These are phyloP conservation scores for Bolborhynchus lineola DNA, from an alignment of 2,113 vertebrate genomes.

Conservation along the genomic window DNA sequence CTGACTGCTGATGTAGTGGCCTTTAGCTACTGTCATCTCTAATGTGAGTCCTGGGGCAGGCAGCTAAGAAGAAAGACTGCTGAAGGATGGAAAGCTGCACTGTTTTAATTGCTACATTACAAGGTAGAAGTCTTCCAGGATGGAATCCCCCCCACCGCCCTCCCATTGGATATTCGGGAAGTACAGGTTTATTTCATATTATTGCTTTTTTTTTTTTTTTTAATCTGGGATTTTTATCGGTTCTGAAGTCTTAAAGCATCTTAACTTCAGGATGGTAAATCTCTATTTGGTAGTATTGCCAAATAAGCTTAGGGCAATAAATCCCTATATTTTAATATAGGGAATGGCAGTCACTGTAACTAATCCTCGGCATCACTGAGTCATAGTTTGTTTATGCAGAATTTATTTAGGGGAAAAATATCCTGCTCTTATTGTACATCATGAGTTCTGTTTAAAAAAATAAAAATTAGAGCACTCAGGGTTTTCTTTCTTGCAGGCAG, in stretches of 20 bases:
- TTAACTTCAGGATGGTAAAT: slow-evolving; percentile 28
- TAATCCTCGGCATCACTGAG: neutral
- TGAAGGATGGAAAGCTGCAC: neutral
- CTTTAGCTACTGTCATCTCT: neutral
- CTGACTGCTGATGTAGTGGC: neutral
- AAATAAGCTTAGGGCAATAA: slow-evolving; percentile 40
- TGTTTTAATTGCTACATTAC: neutral
- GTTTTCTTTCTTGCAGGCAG: neutral
- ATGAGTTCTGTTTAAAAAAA: neutral
- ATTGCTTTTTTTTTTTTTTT: neutral
- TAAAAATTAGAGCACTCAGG: neutral
- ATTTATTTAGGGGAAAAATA: neutral
- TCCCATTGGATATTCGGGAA: neutral
- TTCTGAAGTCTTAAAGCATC: slow-evolving; percentile 25
- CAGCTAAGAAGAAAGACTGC: neutral
- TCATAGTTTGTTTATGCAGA: neutral
- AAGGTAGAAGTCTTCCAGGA: neutral
- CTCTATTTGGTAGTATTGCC: neutral
- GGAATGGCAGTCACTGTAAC: neutral
- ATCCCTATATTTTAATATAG: slow-evolving; percentile 15
- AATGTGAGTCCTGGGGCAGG: neutral
- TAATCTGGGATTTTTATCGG: slow-evolving; percentile 17
- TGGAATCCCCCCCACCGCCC: neutral
- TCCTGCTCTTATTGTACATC: neutral
- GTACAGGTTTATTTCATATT: neutral